phyloP scores from a whole-genome alignment of 1,140 invertebrate genomes.

The Teleogryllus occipitalis region DNA sequence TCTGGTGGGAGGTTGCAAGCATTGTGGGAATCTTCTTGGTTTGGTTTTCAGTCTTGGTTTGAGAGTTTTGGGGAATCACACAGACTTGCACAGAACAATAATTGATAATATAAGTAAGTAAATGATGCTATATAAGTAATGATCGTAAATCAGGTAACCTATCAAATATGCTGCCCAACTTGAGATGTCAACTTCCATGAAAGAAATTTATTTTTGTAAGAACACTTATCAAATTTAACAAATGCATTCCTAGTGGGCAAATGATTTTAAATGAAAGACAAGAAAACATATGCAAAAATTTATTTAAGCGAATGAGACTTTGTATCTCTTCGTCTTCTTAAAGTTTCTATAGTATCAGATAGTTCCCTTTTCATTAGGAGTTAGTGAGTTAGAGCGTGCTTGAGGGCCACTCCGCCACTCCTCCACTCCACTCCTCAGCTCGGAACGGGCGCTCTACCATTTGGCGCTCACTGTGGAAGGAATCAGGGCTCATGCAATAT shows the following conservation, averaged over 20 bases:
- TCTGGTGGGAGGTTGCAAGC: slow-evolving; percentile 13
- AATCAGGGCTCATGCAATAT: slow-evolving; percentile 21
- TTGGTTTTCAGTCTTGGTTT: slow-evolving; percentile 10
- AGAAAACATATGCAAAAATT: slow-evolving; percentile 23
- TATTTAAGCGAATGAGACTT: slow-evolving; percentile 24
- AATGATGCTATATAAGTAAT: slow-evolving; percentile 25
- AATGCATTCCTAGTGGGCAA: slow-evolving; percentile 26
- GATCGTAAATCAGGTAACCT: slow-evolving; percentile 27
- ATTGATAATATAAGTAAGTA: slow-evolving; percentile 21
- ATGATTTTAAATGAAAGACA: slow-evolving; percentile 22
- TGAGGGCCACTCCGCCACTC: slow-evolving; percentile 9
- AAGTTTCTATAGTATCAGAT: slow-evolving; percentile 25
- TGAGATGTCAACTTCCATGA: slow-evolving; percentile 26
- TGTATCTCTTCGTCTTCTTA: slow-evolving; percentile 24
- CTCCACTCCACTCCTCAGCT: neutral
- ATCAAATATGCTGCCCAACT: slow-evolving; percentile 27
- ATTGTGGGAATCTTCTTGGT: slow-evolving; percentile 9
- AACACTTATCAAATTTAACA: slow-evolving; percentile 28
- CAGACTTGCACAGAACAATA: slow-evolving; percentile 27
- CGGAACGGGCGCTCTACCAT: neutral
- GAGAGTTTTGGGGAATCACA: slow-evolving; percentile 25
- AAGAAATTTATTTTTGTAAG: slow-evolving; percentile 29
- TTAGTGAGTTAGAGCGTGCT: slow-evolving; percentile 20
- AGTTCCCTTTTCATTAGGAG: slow-evolving; percentile 24
- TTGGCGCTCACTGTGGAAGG: slow-evolving; percentile 16